These are phyloP conservation scores for Ischnura elegans DNA, from an alignment of 2,888 invertebrate species.

Conservation along the genomic window DNA sequence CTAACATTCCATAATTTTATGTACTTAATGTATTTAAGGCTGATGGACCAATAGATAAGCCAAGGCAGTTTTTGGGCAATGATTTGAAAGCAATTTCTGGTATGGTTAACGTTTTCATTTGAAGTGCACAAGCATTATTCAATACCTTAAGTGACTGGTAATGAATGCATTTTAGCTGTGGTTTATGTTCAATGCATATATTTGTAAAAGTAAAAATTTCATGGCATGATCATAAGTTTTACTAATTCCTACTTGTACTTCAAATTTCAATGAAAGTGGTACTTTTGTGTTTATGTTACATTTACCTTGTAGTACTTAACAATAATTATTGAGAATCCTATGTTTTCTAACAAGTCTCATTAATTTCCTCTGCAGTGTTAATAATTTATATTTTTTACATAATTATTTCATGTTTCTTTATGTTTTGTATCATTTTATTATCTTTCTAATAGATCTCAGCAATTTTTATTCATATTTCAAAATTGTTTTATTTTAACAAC, in stretches of 20 bases:
- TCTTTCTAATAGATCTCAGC: background rate
- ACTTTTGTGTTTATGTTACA: constrained; percentile 29
- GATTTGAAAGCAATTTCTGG: background rate
- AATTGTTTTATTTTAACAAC: background rate
- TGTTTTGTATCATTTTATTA: background rate
- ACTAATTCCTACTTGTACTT: constrained; percentile 39
- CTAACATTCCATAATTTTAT: background rate
- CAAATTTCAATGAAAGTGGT: background rate
- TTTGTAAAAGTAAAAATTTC: background rate
- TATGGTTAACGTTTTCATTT: background rate
- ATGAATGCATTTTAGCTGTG: background rate
- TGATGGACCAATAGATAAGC: constrained; percentile 7
- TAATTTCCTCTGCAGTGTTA: background rate
- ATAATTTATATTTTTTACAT: background rate
- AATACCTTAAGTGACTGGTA: background rate
- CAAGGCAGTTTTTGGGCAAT: background rate
- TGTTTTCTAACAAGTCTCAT: background rate
- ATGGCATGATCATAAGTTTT: constrained; percentile 8
- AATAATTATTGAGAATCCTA: background rate
- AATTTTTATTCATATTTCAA: background rate
- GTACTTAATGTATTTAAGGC: constrained; percentile 29
- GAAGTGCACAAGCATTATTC: background rate
- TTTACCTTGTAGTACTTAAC: constrained; percentile 1
- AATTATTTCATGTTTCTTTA: background rate
- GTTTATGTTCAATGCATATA: background rate